A percentile compares a stretch with the other conserved stretches of the same genome.
Evolutionary conservation across 2,888 invertebrate genomes (phyloP).

Genomic region (Heliconius aoede): DNA sequence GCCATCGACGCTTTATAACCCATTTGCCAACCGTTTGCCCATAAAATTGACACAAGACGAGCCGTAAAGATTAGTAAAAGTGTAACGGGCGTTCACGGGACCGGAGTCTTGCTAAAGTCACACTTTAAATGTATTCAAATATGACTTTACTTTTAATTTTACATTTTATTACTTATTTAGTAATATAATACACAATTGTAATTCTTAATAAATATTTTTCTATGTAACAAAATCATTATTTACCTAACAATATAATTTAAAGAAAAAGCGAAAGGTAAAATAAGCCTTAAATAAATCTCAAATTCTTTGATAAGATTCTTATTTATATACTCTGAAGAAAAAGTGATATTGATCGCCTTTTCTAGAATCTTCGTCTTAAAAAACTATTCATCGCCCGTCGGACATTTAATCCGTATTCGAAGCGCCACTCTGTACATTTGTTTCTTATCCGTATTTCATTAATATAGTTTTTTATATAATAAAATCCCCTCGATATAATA

Average conservation of each 20-base stretch:
- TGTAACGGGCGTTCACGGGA: slow-evolving; percentile 48
- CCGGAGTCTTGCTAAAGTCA: slow-evolving; percentile 25
- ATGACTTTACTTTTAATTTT: slow-evolving; percentile 7
- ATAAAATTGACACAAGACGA: slow-evolving; percentile 69
- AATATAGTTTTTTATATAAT: no score
- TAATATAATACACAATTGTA: background rate
- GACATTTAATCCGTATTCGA: background rate
- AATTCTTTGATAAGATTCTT: background rate
- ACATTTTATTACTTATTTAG: background rate
- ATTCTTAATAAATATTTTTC: background rate
- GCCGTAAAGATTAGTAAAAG: slow-evolving; percentile 65
- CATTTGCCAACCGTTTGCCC: slow-evolving; percentile 68
- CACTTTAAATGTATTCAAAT: slow-evolving; percentile 22
- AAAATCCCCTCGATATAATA: background rate
- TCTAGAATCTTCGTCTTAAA: no score
- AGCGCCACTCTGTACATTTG: background rate
- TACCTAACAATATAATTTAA: background rate
- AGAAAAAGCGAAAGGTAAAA: background rate
- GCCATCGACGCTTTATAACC: slow-evolving; percentile 58
- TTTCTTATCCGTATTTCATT: background rate
- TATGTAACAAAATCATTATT: background rate
- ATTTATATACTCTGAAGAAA: background rate
- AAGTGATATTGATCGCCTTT: background rate
- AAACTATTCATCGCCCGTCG: background rate
- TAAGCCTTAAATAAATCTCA: background rate